These are phyloP conservation scores for Elymnias hypermnestra DNA, from an alignment of 1,140 invertebrate species.

Conservation along the genomic window DNA sequence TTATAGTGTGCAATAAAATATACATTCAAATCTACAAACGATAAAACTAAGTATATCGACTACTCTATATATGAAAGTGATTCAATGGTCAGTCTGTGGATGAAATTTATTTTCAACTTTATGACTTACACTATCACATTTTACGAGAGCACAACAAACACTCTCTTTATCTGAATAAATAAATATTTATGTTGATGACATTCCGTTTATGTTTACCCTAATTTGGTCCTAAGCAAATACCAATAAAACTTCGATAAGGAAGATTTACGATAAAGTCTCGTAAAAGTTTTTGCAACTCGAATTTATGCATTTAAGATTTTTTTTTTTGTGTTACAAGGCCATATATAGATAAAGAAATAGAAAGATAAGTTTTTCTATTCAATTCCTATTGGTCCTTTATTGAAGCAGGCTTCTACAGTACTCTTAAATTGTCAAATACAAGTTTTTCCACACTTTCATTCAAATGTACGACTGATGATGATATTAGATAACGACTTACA, in stretches of 20 bases:
- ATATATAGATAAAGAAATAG: too few relatives aligned
- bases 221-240: conserved; percentile 35
- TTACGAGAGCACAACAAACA: conserved; percentile 34
- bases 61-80: conserved; percentile 29
- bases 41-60: conserved; percentile 2
- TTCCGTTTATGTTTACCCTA: conserved; percentile 26
- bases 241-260: conserved; percentile 22
- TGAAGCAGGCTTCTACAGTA: too few relatives aligned
- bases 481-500: too few relatives aligned
- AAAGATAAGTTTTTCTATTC: background rate
- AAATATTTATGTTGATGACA: conserved; percentile 40
- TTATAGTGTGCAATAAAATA: conserved; percentile 7
- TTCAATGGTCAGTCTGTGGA: conserved; percentile 20
- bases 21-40: conserved; percentile 1
- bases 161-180: conserved; percentile 32
- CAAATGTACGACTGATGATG: too few relatives aligned
- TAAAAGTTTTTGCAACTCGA: conserved; percentile 28
- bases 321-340: too few relatives aligned
- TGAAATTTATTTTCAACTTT: conserved; percentile 32
- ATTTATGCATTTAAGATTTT: background rate
- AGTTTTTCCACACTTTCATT: too few relatives aligned
- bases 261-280: conserved; percentile 22
- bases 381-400: too few relatives aligned
- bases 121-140: conserved; percentile 27
- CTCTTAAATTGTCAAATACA: too few relatives aligned